These are phyloP conservation scores for Callopanchax toddi DNA, from an alignment of 2,113 vertebrate species.

Conservation along the genomic window DNA sequence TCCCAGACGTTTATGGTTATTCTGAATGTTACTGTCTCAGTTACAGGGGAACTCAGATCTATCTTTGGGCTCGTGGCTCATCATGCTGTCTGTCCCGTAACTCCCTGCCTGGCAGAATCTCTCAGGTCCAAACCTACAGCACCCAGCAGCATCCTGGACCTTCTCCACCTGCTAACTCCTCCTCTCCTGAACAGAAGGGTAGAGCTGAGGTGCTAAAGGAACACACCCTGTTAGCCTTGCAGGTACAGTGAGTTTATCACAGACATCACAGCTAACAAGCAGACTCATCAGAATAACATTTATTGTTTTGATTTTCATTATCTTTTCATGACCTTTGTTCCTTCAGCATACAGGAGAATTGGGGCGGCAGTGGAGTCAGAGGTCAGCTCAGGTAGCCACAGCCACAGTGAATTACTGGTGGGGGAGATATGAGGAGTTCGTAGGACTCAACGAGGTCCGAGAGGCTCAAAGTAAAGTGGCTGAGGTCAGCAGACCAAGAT, in stretches of 20 bases:
- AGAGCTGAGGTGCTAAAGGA: slow-evolving; percentile 56
- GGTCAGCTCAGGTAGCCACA: slow-evolving; percentile 67
- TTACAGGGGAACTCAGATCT: slow-evolving; percentile 67
- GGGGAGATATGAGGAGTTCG: slow-evolving; percentile 93
- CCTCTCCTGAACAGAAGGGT: slow-evolving; percentile 44
- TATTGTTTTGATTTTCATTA: not conserved
- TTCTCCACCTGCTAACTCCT: slow-evolving; percentile 53
- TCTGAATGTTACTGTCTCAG: slow-evolving; percentile 23
- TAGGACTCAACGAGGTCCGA: slow-evolving; percentile 91
- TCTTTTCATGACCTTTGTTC: no score
- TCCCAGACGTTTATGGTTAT: not conserved
- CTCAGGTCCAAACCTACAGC: slow-evolving; percentile 74
- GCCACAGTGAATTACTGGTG: slow-evolving; percentile 86
- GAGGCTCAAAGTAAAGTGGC: slow-evolving; percentile 91
- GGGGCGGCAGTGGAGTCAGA: slow-evolving; percentile 80
- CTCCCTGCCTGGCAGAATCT: slow-evolving; percentile 46
- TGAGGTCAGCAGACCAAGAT: slow-evolving; percentile 80
- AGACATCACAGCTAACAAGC: no score
- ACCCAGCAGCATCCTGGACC: slow-evolving; percentile 61
- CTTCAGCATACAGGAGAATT: slow-evolving; percentile 71
- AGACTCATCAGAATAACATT: no score
- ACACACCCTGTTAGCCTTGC: slow-evolving; percentile 42
- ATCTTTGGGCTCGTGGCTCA: slow-evolving; percentile 69
- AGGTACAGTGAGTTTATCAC: slow-evolving; percentile 37
- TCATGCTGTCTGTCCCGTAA: slow-evolving; percentile 63